phyloP scores from a whole-genome alignment of 2,113 vertebrate genomes.

The Scomber scombrus region DNA sequence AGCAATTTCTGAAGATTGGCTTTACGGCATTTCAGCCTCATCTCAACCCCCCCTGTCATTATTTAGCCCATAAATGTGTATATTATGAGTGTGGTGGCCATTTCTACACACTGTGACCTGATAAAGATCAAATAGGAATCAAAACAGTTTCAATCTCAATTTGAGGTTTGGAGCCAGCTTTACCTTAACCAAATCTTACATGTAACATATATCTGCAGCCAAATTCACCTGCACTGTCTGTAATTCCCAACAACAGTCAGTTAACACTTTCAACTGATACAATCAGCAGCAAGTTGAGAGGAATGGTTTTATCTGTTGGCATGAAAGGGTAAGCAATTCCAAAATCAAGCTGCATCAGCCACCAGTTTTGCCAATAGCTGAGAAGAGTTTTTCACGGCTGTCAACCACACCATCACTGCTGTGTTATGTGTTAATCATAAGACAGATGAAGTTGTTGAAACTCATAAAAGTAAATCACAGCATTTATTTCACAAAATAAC shows the following conservation, averaged over 20 bases:
- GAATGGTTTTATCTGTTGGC: slow-evolving; percentile 6
- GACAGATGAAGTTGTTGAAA: slow-evolving; percentile 19
- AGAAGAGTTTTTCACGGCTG: slow-evolving; percentile 27
- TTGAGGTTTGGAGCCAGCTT: too few species aligned
- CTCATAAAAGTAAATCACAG: slow-evolving; percentile 6
- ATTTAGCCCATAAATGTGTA: background rate
- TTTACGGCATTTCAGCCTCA: background rate
- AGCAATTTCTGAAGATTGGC: background rate
- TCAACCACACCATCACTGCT: background rate
- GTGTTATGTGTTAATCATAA: slow-evolving; percentile 46
- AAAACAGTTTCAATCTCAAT: too few species aligned
- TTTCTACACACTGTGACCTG: too few species aligned
- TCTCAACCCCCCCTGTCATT: background rate
- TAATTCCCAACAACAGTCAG: background rate
- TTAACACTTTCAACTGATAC: background rate
- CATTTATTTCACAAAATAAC: slow-evolving; percentile 12
- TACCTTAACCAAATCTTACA: too few species aligned
- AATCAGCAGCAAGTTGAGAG: slow-evolving; percentile 1
- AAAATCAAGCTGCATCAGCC: slow-evolving; percentile 6
- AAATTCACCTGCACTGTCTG: background rate
- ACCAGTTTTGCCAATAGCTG: slow-evolving; percentile 15
- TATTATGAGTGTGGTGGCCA: too few species aligned
- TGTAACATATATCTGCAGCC: background rate
- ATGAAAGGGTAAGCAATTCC: slow-evolving; percentile 1
- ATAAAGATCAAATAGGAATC: too few species aligned